These are phyloP conservation scores for Cossypha dichroa DNA, from an alignment of 2,797 vertebrate genomes.

Conservation along the genomic window DNA sequence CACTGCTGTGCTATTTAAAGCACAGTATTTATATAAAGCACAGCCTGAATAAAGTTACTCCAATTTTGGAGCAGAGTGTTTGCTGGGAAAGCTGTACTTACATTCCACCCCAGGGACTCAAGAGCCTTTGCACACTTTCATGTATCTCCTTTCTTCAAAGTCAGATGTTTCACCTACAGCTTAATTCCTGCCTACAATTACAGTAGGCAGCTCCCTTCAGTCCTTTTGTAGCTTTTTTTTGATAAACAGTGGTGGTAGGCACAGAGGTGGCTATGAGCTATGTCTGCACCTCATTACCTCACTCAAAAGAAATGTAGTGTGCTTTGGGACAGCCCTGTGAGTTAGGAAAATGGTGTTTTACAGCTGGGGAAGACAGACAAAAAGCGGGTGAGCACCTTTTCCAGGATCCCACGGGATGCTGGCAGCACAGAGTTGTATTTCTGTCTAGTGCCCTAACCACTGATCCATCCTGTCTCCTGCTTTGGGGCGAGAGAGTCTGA, in stretches of 20 bases:
- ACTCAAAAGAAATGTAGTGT: neutral
- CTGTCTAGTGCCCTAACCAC: conserved; percentile 34
- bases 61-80: neutral
- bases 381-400: neutral
- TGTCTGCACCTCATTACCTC: neutral
- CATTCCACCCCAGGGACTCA: conserved; percentile 43
- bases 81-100: conserved; percentile 30
- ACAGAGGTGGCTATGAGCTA: neutral
- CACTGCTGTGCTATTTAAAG: neutral
- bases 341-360: conserved; percentile 5
- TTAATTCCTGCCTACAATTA: conserved; percentile 18
- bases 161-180: neutral
- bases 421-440: neutral
- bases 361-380: neutral
- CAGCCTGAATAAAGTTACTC: neutral
- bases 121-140: neutral
- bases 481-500: neutral
- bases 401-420: neutral
- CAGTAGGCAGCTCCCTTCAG: neutral
- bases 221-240: neutral
- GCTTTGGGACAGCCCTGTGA: neutral
- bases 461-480: conserved; percentile 33
- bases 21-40: neutral
- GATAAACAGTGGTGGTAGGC: neutral
- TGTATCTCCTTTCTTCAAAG: conserved; percentile 44